phyloP scores from a whole-genome alignment of 2,113 vertebrate species.

The Archocentrus centrarchus region DNA sequence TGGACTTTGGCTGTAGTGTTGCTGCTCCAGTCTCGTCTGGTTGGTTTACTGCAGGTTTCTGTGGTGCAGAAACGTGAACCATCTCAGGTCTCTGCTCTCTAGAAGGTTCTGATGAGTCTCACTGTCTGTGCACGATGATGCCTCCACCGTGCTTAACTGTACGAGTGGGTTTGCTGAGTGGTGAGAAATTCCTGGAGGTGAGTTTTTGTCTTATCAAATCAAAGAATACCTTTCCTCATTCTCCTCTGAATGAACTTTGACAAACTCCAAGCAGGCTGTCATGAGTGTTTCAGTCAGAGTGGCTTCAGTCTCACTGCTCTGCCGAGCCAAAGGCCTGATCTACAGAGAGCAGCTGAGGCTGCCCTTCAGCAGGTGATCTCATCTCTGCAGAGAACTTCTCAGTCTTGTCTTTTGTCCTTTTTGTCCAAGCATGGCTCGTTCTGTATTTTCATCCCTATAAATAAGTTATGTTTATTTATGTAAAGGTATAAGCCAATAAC shows the following conservation, averaged over 20 bases:
- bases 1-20: accelerated
- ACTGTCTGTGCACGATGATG: background rate
- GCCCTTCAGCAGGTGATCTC: background rate
- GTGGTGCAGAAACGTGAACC: too few species aligned
- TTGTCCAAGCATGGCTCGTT: background rate
- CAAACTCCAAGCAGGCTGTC: background rate
- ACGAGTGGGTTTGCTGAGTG: background rate
- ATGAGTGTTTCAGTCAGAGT: background rate
- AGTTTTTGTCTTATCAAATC: background rate
- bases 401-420: background rate
- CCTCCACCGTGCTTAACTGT: background rate
- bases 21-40: background rate
- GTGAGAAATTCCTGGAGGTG: background rate
- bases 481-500: background rate
- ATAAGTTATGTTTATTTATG: background rate
- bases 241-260: background rate
- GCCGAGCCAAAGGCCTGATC: background rate
- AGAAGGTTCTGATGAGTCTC: background rate
- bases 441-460: background rate
- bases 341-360: background rate
- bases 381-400: background rate
- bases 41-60: background rate
- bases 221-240: background rate
- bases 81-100: too few species aligned
- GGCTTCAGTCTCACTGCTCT: background rate